Base-by-base conservation (phyloP, 2,113 vertebrate species). In the Zosterops japonicus region DNA sequence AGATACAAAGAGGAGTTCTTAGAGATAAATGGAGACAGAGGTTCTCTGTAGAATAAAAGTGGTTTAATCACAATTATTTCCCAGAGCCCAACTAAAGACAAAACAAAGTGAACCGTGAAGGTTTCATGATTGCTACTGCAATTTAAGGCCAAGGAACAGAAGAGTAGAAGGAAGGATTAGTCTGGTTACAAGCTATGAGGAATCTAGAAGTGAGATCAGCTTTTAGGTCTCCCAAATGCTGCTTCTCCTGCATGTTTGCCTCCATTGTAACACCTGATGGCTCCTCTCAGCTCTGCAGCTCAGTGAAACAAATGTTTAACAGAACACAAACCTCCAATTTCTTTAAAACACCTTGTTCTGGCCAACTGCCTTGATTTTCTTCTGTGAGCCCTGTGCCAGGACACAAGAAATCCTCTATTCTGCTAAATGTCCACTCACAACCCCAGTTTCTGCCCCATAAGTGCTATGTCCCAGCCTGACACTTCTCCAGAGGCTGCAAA, bases 71-170 rank as follows among this genome's bases (percentile, higher is more conserved):
- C 31, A 56, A 0, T 53, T 77, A 55, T 57, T 78, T 83, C 50
- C 28, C 71, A 64, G 55, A 68, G 21, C 24, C 28, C 53, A 60
- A 11, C 39, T 31, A 25, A 42, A 78, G 49, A 31, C 12, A 60
- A 76, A 75, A 56, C n/a, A 65, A 82, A 82, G 9, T 5, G 14
- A 82, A 64, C 29, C 0, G 0, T 25, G 23, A 63, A 67, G 6
- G 5, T 79, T 85, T 85, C 44, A 42, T 0, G 0, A 22, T 7
- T 39, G 3, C 20, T 47, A 17, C 14, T 69, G 11, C 22, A 72
- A 27, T 29, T 46, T 50, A 86, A 90, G 57, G 36, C 4, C 19
- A 60, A 7, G 5, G 31, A 76, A 68, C n/a, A 71, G 28, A 72
- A 67, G 67, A 44, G 5, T 1, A n/a, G 55, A 76, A 69, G 59